phyloP scores from a whole-genome alignment of 2,113 vertebrate species.

The Centrocercus urophasianus region DNA sequence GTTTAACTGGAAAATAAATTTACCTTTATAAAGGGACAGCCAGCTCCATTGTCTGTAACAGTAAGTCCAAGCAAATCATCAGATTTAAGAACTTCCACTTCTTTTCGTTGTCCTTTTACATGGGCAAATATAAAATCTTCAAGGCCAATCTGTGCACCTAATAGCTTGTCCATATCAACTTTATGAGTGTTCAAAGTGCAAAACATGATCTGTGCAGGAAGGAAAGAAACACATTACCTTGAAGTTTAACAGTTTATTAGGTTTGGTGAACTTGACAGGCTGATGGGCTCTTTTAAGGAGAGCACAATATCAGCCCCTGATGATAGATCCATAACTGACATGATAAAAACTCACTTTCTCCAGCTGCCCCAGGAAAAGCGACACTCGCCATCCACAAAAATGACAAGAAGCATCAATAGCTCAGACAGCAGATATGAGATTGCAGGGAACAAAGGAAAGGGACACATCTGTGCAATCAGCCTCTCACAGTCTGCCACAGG shows the following conservation, averaged over 20 bases:
- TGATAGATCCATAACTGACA: not conserved
- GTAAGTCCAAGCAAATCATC: constrained; percentile 93
- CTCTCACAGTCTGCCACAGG: not conserved
- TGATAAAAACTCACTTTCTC: not conserved
- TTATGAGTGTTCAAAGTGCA: constrained; percentile 97
- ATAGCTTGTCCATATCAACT: constrained; percentile 94
- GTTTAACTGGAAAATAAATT: not conserved
- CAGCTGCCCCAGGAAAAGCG: not conserved
- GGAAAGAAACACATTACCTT: constrained; percentile 20
- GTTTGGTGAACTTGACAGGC: not conserved
- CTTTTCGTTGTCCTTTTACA: constrained; percentile 90
- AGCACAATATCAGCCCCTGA: not conserved
- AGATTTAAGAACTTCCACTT: constrained; percentile 89
- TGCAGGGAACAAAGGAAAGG: not conserved
- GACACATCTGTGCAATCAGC: not conserved
- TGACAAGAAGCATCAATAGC: not conserved
- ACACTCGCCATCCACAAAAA: not conserved
- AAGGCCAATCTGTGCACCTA: constrained; percentile 92
- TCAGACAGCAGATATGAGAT: not conserved
- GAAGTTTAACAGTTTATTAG: not conserved
- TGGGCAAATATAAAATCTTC: constrained; percentile 99
- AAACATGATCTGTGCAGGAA: constrained; percentile 88
- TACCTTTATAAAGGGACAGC: constrained; percentile 96
- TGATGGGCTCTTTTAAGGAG: not conserved
- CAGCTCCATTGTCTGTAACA: constrained; percentile 94